A percentile compares a stretch with the other conserved stretches of the same genome.
Evolutionary conservation across 2,113 vertebrate species (phyloP).

Genomic region (Hippocampus barbouri): DNA sequence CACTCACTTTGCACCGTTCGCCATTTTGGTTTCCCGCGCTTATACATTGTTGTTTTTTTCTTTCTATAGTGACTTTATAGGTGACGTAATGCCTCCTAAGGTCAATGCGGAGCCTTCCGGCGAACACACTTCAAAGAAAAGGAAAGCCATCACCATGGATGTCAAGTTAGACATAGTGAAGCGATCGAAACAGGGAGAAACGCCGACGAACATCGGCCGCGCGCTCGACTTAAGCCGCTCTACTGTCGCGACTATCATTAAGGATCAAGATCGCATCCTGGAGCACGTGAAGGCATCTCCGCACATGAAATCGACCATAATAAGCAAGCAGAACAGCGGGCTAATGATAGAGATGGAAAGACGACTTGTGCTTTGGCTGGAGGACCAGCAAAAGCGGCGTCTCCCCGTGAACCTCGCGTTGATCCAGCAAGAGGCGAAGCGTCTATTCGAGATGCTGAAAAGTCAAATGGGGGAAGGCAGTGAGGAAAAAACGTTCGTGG

Average conservation of each 20-base stretch:
- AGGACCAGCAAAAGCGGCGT: background rate
- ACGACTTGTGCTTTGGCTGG: background rate
- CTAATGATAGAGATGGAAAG: conserved; percentile 4
- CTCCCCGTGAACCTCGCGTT: background rate
- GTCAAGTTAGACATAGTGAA: conserved; percentile 3
- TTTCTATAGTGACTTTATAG: background rate
- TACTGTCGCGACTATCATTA: background rate
- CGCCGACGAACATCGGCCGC: background rate
- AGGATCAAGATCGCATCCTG: conserved; percentile 2
- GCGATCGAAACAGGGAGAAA: conserved; percentile 1
- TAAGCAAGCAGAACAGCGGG: background rate
- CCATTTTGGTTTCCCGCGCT: background rate
- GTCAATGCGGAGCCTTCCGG: background rate
- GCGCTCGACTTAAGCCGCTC: conserved; percentile 2
- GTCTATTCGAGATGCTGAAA: background rate
- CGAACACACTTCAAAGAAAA: background rate
- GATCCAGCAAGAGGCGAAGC: conserved; percentile 2
- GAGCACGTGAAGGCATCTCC: background rate
- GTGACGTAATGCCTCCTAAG: background rate
- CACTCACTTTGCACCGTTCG: background rate
- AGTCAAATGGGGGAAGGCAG: too few species aligned
- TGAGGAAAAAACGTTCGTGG: too few species aligned
- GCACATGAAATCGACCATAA: conserved; percentile 1
- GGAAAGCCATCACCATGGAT: conserved; percentile 5
- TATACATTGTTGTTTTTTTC: background rate